Conservation (phyloP, 2,797 vertebrate species). For the Enteromius anoplus region DNA sequence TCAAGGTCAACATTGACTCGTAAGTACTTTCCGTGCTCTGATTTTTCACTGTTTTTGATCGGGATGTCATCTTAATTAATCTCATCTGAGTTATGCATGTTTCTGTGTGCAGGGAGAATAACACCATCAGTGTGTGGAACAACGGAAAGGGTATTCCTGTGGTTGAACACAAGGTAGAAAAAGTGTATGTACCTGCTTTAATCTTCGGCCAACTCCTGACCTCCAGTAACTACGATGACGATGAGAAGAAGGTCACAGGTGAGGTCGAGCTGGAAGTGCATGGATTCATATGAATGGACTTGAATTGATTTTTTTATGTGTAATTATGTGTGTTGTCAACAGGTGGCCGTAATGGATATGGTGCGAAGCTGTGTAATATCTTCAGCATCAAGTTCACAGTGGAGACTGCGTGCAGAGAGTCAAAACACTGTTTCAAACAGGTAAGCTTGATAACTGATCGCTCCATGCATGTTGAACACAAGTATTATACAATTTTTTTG, state of each 20-base stretch:
- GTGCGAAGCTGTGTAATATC: conserved; percentile 98
- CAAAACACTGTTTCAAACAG: conserved; percentile 91
- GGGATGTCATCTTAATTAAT: not conserved
- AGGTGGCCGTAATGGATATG: conserved; percentile 98
- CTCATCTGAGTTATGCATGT: not conserved
- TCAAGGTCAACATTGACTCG: conserved; percentile 93
- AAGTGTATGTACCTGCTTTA: conserved; percentile 93
- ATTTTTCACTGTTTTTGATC: not conserved
- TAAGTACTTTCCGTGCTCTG: conserved; percentile 74
- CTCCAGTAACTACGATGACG: conserved; percentile 97
- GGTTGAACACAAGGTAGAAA: conserved; percentile 97
- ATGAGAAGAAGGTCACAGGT: conserved; percentile 98
- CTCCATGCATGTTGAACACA: not conserved
- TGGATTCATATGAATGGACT: not conserved
- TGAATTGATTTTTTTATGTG: not conserved
- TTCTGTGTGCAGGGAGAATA: conserved; percentile 86
- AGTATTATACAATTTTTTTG: not conserved
- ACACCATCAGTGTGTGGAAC: conserved; percentile 94
- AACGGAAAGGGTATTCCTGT: conserved; percentile 98
- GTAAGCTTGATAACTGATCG: conserved; percentile 63
- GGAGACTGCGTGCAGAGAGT: conserved; percentile 91
- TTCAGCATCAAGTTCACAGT: conserved; percentile 97
- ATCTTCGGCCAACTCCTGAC: conserved; percentile 98
- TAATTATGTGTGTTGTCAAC: not conserved
- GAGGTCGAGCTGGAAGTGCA: not conserved